phyloP scores from a whole-genome alignment of 2,797 vertebrate species.

The Tapera naevia region DNA sequence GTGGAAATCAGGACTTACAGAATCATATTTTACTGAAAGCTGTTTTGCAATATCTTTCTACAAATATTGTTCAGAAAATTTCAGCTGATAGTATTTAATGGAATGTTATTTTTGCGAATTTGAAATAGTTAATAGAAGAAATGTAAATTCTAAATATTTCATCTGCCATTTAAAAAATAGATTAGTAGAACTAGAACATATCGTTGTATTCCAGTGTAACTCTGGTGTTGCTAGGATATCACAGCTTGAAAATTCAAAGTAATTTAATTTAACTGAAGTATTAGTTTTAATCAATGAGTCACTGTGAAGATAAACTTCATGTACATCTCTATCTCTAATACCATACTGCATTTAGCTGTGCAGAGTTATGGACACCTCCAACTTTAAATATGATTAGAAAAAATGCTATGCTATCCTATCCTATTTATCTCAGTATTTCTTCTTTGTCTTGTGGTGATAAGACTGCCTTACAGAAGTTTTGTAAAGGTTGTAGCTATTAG shows the following conservation, averaged over 20 bases:
- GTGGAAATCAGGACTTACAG: not conserved
- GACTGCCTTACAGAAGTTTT: not conserved
- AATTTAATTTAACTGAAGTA: not conserved
- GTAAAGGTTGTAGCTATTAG: not conserved
- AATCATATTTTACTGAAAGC: not conserved
- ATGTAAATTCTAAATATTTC: not conserved
- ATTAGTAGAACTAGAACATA: not conserved
- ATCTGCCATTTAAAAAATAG: not conserved
- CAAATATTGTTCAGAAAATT: not conserved
- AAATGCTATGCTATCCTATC: not conserved
- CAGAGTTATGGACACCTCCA: not conserved
- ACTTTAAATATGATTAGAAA: not conserved
- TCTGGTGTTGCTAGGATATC: not conserved
- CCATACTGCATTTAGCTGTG: not conserved
- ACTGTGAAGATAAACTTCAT: not conserved
- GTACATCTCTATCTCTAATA: not conserved
- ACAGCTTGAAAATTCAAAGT: not conserved
- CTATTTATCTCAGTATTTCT: not conserved
- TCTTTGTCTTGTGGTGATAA: not conserved
- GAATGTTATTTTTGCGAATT: not conserved
- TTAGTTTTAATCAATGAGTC: not conserved
- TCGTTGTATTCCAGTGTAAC: not conserved
- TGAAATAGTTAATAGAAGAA: not conserved
- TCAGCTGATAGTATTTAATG: not conserved
- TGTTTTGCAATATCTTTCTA: not conserved